Evolutionary conservation across 2,797 vertebrate species (phyloP), one percentile per base, ranked within the genome.

Genomic region (Rhinella marina): DNA sequence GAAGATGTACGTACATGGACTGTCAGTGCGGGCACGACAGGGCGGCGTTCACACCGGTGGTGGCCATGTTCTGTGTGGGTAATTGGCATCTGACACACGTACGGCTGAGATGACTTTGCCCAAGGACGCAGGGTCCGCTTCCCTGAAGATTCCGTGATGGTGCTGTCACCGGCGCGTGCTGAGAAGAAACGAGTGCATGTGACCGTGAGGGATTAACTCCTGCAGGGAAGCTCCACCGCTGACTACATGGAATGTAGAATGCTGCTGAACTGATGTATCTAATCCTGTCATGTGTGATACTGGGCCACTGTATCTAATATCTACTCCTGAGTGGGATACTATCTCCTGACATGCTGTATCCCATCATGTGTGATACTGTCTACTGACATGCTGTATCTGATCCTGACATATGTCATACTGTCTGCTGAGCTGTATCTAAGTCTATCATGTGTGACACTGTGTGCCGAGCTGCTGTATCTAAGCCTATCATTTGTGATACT

Each of bases 61-160:
- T 27, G 66, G 66, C 66, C 25, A 25, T 68, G 13, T 68, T 68
- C 25, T 68, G 25, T 27, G 66, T 16, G 66, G 66, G n/a, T 68
- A 82, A 82, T 82, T 82, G 81, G 81, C 61, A 82, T 82, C 62
- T 82, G 82, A 84, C 64, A 84, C 82, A 84, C 82, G 66, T 84
- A 23, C 5, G 8, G n/a, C 19, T 29, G 66, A 29, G 56, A 59
- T 84, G 82, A 84, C 82, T 84, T 84, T 84, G 82, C 66, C 82
- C 82, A 84, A 84, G 82, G 82, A 72, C 52, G 68, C 62, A 21
- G 61, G 62, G 41, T n/a, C 48, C 9, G 48, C 64, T 70, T 25
- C 61, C 81, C 13, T 29, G 62, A 70, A 50, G 62, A 56, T 25
- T 23, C n/a, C 21, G 50, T 73, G 66, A 59, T 13, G 54, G 25